phyloP scores from a whole-genome alignment of 2,113 vertebrate genomes.

The Pseudolaguvia tuberculata region DNA sequence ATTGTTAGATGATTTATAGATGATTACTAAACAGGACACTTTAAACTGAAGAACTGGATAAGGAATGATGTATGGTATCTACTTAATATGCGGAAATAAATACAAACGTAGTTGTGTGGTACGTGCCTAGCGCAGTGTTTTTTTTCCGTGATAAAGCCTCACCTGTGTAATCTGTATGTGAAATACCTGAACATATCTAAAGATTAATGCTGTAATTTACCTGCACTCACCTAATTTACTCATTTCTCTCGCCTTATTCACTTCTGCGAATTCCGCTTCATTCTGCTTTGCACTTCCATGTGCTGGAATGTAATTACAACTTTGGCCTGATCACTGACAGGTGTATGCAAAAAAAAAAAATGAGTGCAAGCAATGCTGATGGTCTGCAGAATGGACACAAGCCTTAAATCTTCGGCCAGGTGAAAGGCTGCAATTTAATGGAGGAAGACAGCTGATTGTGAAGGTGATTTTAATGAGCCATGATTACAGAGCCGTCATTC shows the following conservation, averaged over 20 bases:
- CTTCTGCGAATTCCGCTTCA: conserved; percentile 17
- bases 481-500: conserved; percentile 38
- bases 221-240: background rate
- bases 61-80: background rate
- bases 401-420: conserved; percentile 25
- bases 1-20: too few relatives aligned
- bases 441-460: conserved; percentile 44
- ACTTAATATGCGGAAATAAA: background rate
- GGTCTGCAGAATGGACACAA: conserved; percentile 37
- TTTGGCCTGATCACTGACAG: conserved; percentile 44
- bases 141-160: background rate
- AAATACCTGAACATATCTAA: conserved; percentile 1
- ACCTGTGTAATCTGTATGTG: background rate
- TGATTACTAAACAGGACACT: background rate
- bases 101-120: background rate
- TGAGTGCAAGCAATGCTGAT: conserved; percentile 30
- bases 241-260: conserved; percentile 5
- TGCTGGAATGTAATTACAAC: conserved; percentile 44
- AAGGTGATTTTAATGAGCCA: conserved; percentile 45
- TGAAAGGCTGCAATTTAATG: conserved; percentile 44
- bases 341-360: conserved; percentile 7
- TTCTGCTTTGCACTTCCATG: conserved; percentile 32
- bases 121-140: too few relatives aligned
- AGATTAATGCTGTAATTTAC: conserved; percentile 4
- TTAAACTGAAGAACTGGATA: background rate